Conservation (phyloP, 2,888 invertebrate genomes). For the Bellardia bayeri region DNA sequence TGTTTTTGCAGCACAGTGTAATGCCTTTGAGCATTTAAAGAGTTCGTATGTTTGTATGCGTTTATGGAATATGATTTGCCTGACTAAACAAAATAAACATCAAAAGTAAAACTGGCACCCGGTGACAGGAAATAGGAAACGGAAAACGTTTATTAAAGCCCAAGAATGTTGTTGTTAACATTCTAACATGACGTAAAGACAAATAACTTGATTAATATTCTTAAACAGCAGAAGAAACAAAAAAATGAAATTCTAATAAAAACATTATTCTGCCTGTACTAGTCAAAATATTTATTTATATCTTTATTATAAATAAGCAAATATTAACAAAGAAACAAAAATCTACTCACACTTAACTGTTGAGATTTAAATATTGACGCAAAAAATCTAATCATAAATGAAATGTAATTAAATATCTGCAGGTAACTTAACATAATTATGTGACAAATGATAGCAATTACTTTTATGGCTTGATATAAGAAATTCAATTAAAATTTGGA, state of each 20-base stretch:
- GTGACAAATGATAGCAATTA: no score
- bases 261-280: constrained; percentile 1
- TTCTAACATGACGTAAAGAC: constrained; percentile 48
- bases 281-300: constrained; percentile 15
- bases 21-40: neutral
- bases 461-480: no score
- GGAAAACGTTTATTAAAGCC: constrained; percentile 61
- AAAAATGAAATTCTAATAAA: neutral
- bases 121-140: constrained; percentile 64
- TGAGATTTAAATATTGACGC: neutral
- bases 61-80: constrained; percentile 50
- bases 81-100: constrained; percentile 64
- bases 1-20: no score
- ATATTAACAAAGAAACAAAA: neutral
- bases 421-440: constrained; percentile 11
- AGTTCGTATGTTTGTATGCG: neutral
- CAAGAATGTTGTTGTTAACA: constrained; percentile 36
- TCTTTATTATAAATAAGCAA: neutral
- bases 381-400: constrained; percentile 16
- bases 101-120: neutral
- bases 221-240: constrained; percentile 36
- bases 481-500: no score
- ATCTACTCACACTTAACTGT: neutral
- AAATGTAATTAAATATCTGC: constrained; percentile 64
- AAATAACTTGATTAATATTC: constrained; percentile 67